phyloP scores from a whole-genome alignment of 2,113 vertebrate species.

The Pachyramphus minor region DNA sequence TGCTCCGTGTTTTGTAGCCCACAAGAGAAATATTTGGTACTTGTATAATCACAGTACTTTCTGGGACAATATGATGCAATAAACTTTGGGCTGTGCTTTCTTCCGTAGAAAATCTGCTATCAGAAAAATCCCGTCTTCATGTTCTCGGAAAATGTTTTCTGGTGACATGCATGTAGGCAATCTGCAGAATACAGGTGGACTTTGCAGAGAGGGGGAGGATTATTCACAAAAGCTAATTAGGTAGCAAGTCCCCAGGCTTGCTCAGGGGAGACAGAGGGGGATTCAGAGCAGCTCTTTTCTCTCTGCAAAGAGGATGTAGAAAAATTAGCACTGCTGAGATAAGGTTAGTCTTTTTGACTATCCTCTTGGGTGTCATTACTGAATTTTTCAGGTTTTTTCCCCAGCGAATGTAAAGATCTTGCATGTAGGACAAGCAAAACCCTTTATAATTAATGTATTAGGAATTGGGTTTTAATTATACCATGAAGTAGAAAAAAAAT shows the following conservation, averaged over 20 bases:
- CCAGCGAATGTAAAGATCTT: background rate
- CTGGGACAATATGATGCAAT: accelerated
- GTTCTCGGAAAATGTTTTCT: background rate
- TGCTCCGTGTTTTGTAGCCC: background rate
- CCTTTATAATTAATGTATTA: slow-evolving; percentile 5
- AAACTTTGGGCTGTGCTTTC: background rate
- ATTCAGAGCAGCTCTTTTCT: background rate
- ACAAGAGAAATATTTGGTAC: background rate
- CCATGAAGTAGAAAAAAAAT: background rate
- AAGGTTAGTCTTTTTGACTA: background rate
- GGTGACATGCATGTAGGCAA: background rate
- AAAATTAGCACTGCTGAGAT: background rate
- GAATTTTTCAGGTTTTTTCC: background rate
- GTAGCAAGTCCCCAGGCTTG: background rate
- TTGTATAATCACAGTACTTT: background rate
- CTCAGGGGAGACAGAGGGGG: background rate
- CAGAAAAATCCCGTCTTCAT: background rate
- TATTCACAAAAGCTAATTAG: background rate
- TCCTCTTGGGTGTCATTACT: background rate
- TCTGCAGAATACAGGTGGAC: background rate
- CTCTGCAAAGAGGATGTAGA: background rate
- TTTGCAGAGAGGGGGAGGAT: background rate
- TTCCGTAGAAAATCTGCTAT: background rate
- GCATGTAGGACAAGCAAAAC: background rate
- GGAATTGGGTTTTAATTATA: slow-evolving; percentile 25